Conservation (phyloP, 1,140 invertebrate genomes). For the Zophobas atratus region DNA sequence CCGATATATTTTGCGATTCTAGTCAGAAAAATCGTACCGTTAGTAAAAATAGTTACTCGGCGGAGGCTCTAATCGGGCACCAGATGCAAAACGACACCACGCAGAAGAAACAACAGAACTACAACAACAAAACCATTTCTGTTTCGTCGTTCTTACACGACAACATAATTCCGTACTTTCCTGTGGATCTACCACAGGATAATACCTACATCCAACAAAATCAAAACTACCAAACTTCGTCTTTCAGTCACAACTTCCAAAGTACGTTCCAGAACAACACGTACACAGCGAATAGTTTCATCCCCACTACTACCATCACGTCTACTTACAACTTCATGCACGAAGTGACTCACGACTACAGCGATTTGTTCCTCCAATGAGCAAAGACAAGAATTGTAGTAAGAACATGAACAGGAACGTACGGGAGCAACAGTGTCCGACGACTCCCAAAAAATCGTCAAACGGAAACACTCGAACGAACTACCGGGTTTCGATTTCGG, state of each 20-base stretch:
- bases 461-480: conserved; percentile 53
- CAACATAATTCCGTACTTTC: conserved; percentile 63
- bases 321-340: conserved; percentile 62
- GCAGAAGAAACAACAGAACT: conserved; percentile 62
- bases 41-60: conserved; percentile 72
- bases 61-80: conserved; percentile 73
- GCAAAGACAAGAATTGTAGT: conserved; percentile 33
- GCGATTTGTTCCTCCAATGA: conserved; percentile 52
- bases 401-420: conserved; percentile 38
- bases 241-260: conserved; percentile 58
- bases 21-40: conserved; percentile 51
- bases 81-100: conserved; percentile 53
- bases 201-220: conserved; percentile 59
- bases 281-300: conserved; percentile 59
- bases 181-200: conserved; percentile 61
- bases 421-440: conserved; percentile 11
- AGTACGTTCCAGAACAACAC: conserved; percentile 58
- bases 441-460: conserved; percentile 37
- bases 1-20: conserved; percentile 57
- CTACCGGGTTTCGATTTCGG: conserved; percentile 64
- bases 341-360: conserved; percentile 55
- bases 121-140: conserved; percentile 57
- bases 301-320: conserved; percentile 58
- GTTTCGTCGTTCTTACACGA: conserved; percentile 60
- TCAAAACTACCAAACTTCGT: conserved; percentile 58